Conservation (phyloP, 2,113 vertebrate genomes). For the Microcebus griseorufus region DNA sequence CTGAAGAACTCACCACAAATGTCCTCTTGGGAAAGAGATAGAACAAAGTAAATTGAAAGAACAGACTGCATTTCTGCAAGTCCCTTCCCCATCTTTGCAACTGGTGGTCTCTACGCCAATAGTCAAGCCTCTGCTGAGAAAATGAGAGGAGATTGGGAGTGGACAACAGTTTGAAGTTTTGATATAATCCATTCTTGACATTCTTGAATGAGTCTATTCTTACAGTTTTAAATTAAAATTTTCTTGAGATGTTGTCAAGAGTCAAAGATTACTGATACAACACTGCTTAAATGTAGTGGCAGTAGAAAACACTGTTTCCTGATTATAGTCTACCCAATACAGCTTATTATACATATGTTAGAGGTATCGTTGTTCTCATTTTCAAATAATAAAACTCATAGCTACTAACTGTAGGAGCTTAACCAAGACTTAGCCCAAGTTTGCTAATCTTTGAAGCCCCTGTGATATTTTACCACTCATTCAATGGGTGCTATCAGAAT, state of each 20-base stretch:
- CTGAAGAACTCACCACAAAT: not conserved
- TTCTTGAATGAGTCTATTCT: not conserved
- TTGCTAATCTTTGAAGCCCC: not conserved
- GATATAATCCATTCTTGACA: not conserved
- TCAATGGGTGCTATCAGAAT: not conserved
- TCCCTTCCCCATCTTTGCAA: rapidly evolving
- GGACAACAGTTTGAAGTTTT: not conserved
- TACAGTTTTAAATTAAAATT: not conserved
- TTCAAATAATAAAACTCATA: not conserved
- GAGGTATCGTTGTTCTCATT: not conserved
- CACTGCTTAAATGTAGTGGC: not conserved
- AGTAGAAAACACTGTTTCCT: not conserved
- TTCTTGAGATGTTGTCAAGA: not conserved
- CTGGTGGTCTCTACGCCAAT: not conserved
- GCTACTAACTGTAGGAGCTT: not conserved
- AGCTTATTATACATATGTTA: not conserved
- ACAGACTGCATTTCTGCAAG: not conserved
- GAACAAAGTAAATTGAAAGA: not conserved
- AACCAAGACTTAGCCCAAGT: not conserved
- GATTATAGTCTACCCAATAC: not conserved
- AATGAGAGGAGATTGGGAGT: not conserved
- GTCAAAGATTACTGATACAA: not conserved
- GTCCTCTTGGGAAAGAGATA: not conserved
- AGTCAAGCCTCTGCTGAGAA: not conserved
- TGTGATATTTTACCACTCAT: not conserved